Evolutionary conservation across 2,797 vertebrate genomes (phyloP).

Genomic region (Discoglossus pictus): DNA sequence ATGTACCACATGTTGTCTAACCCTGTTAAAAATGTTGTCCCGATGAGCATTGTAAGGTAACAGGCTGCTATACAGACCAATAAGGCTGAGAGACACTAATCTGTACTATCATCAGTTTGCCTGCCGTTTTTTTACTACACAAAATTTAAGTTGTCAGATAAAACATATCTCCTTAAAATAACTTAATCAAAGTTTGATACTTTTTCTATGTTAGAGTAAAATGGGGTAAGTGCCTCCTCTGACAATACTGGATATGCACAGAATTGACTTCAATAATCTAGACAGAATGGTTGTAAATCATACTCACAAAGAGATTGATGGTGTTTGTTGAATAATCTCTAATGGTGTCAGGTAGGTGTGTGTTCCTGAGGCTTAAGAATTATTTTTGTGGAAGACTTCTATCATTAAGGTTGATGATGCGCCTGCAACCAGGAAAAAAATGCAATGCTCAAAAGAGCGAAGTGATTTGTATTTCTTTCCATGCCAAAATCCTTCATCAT

Average conservation of each 20-base stretch:
- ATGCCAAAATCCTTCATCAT: slow-evolving; percentile 65
- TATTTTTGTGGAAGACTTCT: slow-evolving; percentile 72
- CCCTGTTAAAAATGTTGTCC: too few species aligned
- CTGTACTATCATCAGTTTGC: too few species aligned
- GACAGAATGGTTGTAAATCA: slow-evolving; percentile 72
- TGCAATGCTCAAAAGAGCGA: slow-evolving; percentile 44
- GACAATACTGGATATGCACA: slow-evolving; percentile 50
- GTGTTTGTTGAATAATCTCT: slow-evolving; percentile 69
- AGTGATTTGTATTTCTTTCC: slow-evolving; percentile 67
- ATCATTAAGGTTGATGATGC: slow-evolving; percentile 74
- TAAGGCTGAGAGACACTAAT: too few species aligned
- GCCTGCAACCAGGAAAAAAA: slow-evolving; percentile 61
- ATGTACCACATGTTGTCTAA: too few species aligned
- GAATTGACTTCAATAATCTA: slow-evolving; percentile 59
- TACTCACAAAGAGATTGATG: slow-evolving; percentile 71
- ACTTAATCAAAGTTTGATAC: slow-evolving; percentile 16
- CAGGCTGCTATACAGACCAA: too few species aligned
- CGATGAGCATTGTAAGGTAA: too few species aligned
- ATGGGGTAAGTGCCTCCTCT: slow-evolving; percentile 64
- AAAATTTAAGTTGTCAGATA: neutral
- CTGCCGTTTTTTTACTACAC: too few species aligned
- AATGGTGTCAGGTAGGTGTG: slow-evolving; percentile 70
- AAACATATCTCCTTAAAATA: neutral
- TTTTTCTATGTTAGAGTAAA: slow-evolving; percentile 52
- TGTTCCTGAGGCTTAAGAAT: slow-evolving; percentile 73